A percentile compares a stretch with the other conserved stretches of the same genome.
These are phyloP conservation scores for Acropternis orthonyx DNA, from an alignment of 2,797 vertebrate genomes.

Conservation along the genomic window DNA sequence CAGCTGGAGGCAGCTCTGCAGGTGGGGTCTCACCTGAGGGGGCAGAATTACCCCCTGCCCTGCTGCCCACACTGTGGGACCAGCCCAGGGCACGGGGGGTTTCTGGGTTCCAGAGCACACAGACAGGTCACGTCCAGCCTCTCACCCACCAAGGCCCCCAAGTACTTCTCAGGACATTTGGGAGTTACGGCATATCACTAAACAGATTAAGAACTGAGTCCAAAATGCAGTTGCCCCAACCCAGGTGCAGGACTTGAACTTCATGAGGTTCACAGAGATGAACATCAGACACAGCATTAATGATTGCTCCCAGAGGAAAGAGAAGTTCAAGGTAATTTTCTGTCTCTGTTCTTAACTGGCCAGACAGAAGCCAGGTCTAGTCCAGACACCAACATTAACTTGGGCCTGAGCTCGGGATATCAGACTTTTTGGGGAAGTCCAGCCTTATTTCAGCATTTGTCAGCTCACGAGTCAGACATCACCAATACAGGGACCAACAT, in stretches of 20 bases:
- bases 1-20: background rate
- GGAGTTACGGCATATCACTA: background rate
- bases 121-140: fast-evolving
- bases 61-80: background rate
- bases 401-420: background rate
- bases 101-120: fast-evolving
- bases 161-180: background rate
- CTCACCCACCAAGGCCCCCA: background rate
- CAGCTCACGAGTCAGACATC: background rate
- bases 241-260: background rate
- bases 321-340: background rate
- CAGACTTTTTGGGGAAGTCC: background rate
- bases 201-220: background rate
- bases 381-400: background rate
- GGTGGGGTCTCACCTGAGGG: background rate
- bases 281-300: background rate
- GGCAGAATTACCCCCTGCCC: background rate
- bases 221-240: background rate
- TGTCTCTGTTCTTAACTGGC: background rate
- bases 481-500: background rate
- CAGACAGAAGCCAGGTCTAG: background rate
- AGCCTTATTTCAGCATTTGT: background rate
- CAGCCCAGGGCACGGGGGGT: background rate
- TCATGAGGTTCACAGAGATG: background rate
- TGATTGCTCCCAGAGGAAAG: background rate